Evolutionary conservation across 1,140 invertebrate genomes (phyloP), one percentile per base, ranked within the genome.

Genomic region (Hydropsyche tenuis): DNA sequence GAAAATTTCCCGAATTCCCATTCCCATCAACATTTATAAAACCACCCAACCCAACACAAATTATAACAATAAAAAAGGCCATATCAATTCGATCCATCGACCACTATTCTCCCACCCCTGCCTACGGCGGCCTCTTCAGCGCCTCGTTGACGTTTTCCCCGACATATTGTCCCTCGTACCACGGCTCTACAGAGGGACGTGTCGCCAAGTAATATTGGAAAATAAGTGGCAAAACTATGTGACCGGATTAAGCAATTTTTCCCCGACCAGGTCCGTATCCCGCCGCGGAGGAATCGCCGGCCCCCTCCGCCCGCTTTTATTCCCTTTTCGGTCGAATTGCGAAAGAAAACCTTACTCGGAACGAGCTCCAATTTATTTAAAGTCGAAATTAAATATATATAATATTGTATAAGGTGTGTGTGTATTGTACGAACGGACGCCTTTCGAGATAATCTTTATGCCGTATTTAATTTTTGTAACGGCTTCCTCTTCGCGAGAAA

Each of bases 161-260:
- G 73, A 75, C 68, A 71, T 66, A 75, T 75, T 75, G 60, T 71
- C 46, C 27, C 56, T 16, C 65, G 16, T 48, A 16, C 43, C 65
- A 12, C 16, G 43, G 37, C 7, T 12, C 16, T 43, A 11, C 43
- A 48, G 42, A 43, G 20, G 65, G 71, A 73, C 75, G 72, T 76
- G 75, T 73, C 70, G 71, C 71, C 63, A 69, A 68, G 66, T 70
- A 70, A 76, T 75, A 75, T 75, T 75, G 70, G 72, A 76, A 76
- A 76, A 76, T 73, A 73, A 76, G 75, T 69, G 75, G 75, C 30
- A 27, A 76, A 76, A 76, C 75, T 76, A 76, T 76, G 75, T 76
- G 75, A 76, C 75, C 62, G 72, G 75, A 76, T 76, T 76, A 73
- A 73, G 70, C 72, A 73, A 76, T 76, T 73, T 75, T 73, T 60